A percentile compares a stretch with the other conserved stretches of the same genome.
Conservation (phyloP, 2,797 vertebrate species). For the Tragopan temminckii region DNA sequence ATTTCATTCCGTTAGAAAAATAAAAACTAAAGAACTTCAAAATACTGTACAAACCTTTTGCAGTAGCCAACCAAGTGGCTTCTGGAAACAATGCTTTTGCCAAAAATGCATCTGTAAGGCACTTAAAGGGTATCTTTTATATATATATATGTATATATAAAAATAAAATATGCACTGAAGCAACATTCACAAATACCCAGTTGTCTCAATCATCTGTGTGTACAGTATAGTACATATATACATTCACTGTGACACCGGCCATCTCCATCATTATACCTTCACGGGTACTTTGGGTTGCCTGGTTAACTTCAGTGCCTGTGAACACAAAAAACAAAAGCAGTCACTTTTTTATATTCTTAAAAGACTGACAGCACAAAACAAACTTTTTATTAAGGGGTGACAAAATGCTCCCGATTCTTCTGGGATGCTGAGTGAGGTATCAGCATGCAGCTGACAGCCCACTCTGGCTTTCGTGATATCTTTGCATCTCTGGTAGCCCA, state of each 20-base stretch:
- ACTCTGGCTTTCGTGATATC: not conserved
- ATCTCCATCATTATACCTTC: slow-evolving; percentile 75
- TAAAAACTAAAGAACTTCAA: slow-evolving; percentile 72
- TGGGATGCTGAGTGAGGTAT: not conserved
- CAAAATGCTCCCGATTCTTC: accelerated
- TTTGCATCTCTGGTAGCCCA: not conserved
- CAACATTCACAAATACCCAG: slow-evolving; percentile 81
- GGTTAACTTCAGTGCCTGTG: slow-evolving; percentile 84
- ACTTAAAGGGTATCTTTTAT: slow-evolving; percentile 81
- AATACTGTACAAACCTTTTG: slow-evolving; percentile 74
- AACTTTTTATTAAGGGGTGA: not conserved
- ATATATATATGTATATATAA: slow-evolving; percentile 78
- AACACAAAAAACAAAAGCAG: slow-evolving; percentile 33
- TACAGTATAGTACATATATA: slow-evolving; percentile 82
- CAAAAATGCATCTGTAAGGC: slow-evolving; percentile 84
- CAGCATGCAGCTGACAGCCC: not conserved
- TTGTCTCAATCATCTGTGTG: slow-evolving; percentile 70
- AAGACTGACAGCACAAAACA: not conserved
- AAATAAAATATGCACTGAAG: slow-evolving; percentile 86
- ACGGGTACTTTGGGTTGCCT: slow-evolving; percentile 81
- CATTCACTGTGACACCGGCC: slow-evolving; percentile 50
- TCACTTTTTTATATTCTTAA: not conserved
- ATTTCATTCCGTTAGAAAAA: slow-evolving; percentile 57
- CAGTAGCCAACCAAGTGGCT: slow-evolving; percentile 65
- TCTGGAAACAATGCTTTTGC: slow-evolving; percentile 77